These are phyloP conservation scores for Drosophila asahinai DNA, from an alignment of 1,140 invertebrate genomes.

Conservation along the genomic window DNA sequence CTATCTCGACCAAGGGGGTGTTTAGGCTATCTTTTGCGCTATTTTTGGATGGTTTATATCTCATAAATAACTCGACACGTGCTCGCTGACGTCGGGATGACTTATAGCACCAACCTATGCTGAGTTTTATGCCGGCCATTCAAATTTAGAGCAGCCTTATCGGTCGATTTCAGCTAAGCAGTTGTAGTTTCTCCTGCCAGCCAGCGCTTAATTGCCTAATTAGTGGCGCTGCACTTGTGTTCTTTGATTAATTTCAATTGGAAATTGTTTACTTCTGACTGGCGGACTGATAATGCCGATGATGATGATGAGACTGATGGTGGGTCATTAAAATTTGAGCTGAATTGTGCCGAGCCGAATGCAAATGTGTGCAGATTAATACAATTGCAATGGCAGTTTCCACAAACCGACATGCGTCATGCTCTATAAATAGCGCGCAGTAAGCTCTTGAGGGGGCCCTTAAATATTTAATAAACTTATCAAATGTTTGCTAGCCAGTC, in stretches of 20 bases:
- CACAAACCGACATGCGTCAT: conserved; percentile 8
- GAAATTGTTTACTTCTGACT: conserved; percentile 35
- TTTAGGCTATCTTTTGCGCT: conserved; percentile 28
- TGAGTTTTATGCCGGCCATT: conserved; percentile 7
- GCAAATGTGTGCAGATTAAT: conserved; percentile 40
- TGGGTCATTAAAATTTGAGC: conserved; percentile 40
- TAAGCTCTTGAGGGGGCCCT: conserved; percentile 4
- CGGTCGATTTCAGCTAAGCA: conserved; percentile 16
- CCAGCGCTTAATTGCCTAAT: conserved; percentile 41
- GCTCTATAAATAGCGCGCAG: conserved; percentile 29
- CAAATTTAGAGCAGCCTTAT: conserved; percentile 23
- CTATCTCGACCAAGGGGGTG: conserved; percentile 26
- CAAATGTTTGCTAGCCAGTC: conserved; percentile 32
- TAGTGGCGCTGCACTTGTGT: conserved; percentile 23
- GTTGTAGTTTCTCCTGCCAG: conserved; percentile 4
- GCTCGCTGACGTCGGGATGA: conserved; percentile 36
- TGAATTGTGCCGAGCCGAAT: conserved; percentile 15
- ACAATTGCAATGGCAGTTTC: conserved; percentile 27
- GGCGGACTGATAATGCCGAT: conserved; percentile 25
- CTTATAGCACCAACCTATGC: conserved; percentile 5
- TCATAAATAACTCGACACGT: conserved; percentile 48
- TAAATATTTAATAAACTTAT: conserved; percentile 53
- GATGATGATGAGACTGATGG: conserved; percentile 21
- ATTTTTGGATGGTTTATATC: conserved; percentile 22
- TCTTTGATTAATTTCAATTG: conserved; percentile 47